These are phyloP conservation scores for Coelogynopora nodosa DNA, from an alignment of 2,888 invertebrate species.

Conservation along the genomic window DNA sequence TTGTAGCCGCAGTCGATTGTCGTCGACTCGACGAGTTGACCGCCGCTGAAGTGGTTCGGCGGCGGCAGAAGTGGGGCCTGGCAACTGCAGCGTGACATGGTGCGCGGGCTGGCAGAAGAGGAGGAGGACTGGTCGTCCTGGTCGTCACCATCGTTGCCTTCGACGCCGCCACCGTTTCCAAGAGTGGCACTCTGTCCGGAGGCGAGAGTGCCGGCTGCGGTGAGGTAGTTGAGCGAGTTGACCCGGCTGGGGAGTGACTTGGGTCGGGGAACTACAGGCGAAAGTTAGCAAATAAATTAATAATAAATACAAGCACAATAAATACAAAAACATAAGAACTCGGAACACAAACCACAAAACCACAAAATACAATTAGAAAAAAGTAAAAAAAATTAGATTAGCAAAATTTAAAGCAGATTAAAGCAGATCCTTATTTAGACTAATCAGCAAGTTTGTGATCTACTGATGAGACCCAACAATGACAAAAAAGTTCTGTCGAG, in stretches of 20 bases:
- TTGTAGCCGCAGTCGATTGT: neutral
- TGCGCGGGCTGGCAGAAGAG: neutral
- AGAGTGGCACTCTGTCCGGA: neutral
- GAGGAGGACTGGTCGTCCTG: neutral
- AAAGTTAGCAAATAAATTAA: too few relatives aligned
- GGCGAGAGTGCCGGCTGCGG: neutral
- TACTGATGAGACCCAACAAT: too few relatives aligned
- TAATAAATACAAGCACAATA: too few relatives aligned
- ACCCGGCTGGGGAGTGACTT: neutral
- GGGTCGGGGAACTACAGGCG: neutral
- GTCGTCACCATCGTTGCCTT: neutral
- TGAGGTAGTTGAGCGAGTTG: neutral
- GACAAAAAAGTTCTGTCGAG: too few relatives aligned
- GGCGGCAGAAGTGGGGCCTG: neutral
- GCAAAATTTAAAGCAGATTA: too few relatives aligned
- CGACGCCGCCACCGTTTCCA: neutral
- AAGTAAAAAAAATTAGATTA: too few relatives aligned
- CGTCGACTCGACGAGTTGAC: neutral
- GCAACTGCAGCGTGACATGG: conserved; percentile 19
- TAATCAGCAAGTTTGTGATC: too few relatives aligned
- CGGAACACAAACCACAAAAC: too few relatives aligned
- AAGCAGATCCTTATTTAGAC: too few relatives aligned
- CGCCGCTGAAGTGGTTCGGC: neutral
- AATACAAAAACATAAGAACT: too few relatives aligned
- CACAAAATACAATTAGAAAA: too few relatives aligned